phyloP scores from a whole-genome alignment of 1,140 invertebrate species.

The Aleiodes sp. region DNA sequence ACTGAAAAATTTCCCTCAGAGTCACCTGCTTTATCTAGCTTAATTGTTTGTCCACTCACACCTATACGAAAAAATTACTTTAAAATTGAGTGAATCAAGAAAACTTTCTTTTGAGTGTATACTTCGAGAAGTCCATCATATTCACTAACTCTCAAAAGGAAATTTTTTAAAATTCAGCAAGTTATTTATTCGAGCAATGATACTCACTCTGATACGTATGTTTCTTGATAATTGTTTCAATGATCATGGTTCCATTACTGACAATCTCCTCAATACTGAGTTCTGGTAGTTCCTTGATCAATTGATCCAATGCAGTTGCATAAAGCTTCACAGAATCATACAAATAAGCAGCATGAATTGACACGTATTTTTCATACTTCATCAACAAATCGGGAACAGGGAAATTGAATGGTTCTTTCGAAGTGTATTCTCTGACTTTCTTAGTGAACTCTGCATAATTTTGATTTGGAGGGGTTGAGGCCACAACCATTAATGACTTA shows the following conservation, averaged over 20 bases:
- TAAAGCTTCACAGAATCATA: slow-evolving; percentile 96
- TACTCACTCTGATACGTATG: slow-evolving; percentile 82
- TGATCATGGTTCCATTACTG: slow-evolving; percentile 79
- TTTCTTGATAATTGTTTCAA: slow-evolving; percentile 81
- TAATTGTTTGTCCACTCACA: slow-evolving; percentile 90
- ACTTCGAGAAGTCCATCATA: no score
- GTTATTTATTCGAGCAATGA: no score
- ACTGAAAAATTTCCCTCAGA: slow-evolving; percentile 98
- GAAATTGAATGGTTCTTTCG: slow-evolving; percentile 80
- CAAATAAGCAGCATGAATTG: slow-evolving; percentile 93
- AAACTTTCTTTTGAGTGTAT: no score
- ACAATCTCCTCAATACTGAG: slow-evolving; percentile 76
- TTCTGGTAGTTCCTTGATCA: slow-evolving; percentile 72
- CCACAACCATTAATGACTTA: slow-evolving; percentile 85
- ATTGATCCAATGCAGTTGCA: slow-evolving; percentile 81
- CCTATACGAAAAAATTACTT: slow-evolving; percentile 69
- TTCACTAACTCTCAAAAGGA: no score
- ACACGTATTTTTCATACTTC: slow-evolving; percentile 79
- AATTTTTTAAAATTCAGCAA: no score
- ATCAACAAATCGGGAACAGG: slow-evolving; percentile 69
- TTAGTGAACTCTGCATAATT: slow-evolving; percentile 80
- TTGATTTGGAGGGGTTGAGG: slow-evolving; percentile 80
- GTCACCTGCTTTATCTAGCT: slow-evolving; percentile 91
- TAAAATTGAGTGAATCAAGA: no score
- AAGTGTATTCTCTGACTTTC: slow-evolving; percentile 80